Conservation (phyloP, 1,140 invertebrate species). For the Euglossa dilemma region DNA sequence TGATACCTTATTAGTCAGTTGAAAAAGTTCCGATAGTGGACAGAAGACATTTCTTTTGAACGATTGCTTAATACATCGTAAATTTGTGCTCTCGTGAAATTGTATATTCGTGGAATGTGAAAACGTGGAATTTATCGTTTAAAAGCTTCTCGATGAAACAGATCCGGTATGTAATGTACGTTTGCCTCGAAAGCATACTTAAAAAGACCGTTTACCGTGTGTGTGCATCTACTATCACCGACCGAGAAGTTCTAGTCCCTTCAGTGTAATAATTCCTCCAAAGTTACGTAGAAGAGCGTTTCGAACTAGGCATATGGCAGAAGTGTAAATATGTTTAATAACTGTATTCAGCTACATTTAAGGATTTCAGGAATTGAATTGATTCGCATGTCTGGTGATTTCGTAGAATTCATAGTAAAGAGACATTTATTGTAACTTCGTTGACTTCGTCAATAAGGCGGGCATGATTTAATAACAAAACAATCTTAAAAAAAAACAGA, state of each 20-base stretch:
- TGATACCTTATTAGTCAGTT: background rate
- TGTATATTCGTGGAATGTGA: background rate
- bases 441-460: background rate
- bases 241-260: background rate
- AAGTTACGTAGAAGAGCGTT: background rate
- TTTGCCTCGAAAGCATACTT: background rate
- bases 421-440: slow-evolving; percentile 3
- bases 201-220: too few relatives aligned
- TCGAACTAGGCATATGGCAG: background rate
- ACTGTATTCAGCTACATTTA: background rate
- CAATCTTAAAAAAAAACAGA: background rate
- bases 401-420: background rate
- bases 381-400: background rate
- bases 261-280: background rate
- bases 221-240: background rate
- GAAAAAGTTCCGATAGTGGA: background rate
- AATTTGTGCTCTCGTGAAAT: background rate
- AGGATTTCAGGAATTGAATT: background rate
- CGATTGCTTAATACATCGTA: background rate
- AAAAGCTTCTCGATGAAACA: too few relatives aligned
- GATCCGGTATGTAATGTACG: background rate
- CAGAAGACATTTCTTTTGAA: background rate
- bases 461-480: background rate
- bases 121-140: background rate
- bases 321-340: background rate